These are phyloP conservation scores for Aplochiton taeniatus DNA, from an alignment of 2,797 vertebrate genomes.

Conservation along the genomic window DNA sequence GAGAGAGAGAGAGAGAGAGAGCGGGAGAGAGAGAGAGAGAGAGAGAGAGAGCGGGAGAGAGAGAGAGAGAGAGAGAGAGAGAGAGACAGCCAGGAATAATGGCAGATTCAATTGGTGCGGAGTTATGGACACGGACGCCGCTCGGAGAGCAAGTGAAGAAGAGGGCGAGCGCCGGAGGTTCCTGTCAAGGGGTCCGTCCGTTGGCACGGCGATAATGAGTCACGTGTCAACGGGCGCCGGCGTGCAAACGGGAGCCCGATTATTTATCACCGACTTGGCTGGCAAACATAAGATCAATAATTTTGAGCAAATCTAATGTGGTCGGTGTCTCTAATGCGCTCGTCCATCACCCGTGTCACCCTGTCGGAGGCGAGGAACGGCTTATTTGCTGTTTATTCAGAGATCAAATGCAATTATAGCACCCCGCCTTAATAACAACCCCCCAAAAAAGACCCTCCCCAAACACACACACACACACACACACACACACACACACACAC, in stretches of 20 bases:
- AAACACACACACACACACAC: conserved; percentile 65
- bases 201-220: conserved; percentile 83
- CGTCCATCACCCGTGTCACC: conserved; percentile 83
- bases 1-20: conserved; percentile 44
- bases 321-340: conserved; percentile 82
- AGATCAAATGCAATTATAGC: conserved; percentile 84
- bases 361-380: conserved; percentile 76
- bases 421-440: conserved; percentile 79
- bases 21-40: conserved; percentile 45
- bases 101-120: conserved; percentile 73
- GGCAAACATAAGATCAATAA: conserved; percentile 87
- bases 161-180: conserved; percentile 50
- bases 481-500: not conserved
- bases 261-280: conserved; percentile 85
- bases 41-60: conserved; percentile 14
- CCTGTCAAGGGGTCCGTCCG: conserved; percentile 81
- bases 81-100: conserved; percentile 55
- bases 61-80: conserved; percentile 61
- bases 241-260: conserved; percentile 55
- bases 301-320: conserved; percentile 88
- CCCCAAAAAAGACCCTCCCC: conserved; percentile 41
- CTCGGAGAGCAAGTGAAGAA: conserved; percentile 42
- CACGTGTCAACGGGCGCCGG: conserved; percentile 80
- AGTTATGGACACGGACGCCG: conserved; percentile 61
- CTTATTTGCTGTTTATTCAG: conserved; percentile 81